Evolutionary conservation across 2,113 vertebrate species (phyloP), one percentile per base, ranked within the genome.

Genomic region (Oxyura jamaicensis): DNA sequence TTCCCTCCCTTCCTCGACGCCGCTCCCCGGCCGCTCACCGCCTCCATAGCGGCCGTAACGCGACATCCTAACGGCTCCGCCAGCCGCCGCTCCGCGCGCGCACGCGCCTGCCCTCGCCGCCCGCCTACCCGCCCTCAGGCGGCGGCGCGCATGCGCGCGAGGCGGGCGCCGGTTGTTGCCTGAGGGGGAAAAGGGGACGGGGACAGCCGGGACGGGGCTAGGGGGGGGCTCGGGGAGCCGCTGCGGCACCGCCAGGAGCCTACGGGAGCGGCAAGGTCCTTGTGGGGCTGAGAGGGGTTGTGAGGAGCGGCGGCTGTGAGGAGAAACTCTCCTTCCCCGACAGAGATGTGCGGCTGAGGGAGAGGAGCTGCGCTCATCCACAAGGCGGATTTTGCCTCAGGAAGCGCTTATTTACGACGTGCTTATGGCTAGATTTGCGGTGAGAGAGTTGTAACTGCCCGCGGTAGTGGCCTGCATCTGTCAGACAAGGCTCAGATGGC

Each of bases 1-100:
- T 25, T 13, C 50, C 39, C 26, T 28, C 15, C 72, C 11, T n/a
- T 5, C 26, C 52, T 14, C 48, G 22, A 29, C 8, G 13, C 41
- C 35, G 3, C 53, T 31, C 15, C 75, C 2, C 72, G 6, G 6
- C 8, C 3, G 5, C 35, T 44, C 77, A 99, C 98, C 98, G 95
- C 98, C 98, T 96, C 98, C 98, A 88, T 98, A 98, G 69, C 98
- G 98, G 69, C 98, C 97, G 86, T 98, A 96, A 41, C 98, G 98
- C 88, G 98, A 98, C 98, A 98, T 99, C 90, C 84, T 87, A 35
- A 90, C 75, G 41, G 78, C 84, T 91, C 86, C 89, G 29, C 60
- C 18, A 29, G 73, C 86, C 48, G 65, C 75, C 73, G 63, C 76
- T 2, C 53, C 78, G 83, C 90, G 86, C 79, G 76, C 33, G 86